phyloP scores from a whole-genome alignment of 1,140 invertebrate genomes.

The Brachionus koreanus region DNA sequence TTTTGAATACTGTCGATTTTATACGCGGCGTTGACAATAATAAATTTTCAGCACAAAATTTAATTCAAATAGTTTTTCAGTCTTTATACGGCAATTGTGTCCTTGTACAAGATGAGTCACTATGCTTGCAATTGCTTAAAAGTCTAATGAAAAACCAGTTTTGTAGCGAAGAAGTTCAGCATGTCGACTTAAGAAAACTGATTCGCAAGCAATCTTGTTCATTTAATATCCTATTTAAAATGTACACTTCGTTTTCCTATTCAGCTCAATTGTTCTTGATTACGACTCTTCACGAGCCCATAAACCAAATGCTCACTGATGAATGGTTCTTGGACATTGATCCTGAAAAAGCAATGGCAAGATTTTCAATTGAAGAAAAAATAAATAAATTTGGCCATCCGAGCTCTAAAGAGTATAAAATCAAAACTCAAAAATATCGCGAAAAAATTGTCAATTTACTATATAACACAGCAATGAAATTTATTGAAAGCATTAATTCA shows the following conservation, averaged over 20 bases:
- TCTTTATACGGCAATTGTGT: conserved; percentile 78
- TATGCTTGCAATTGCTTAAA: conserved; percentile 71
- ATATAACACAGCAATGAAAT: conserved; percentile 72
- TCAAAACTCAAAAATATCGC: conserved; percentile 71
- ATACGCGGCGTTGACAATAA: conserved; percentile 46
- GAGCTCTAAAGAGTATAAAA: conserved; percentile 65
- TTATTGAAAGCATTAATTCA: conserved; percentile 76
- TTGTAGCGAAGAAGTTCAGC: conserved; percentile 60
- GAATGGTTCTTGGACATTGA: conserved; percentile 88
- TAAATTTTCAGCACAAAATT: conserved; percentile 35
- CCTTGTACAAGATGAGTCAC: conserved; percentile 74
- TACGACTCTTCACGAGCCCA: conserved; percentile 82
- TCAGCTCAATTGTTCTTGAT: conserved; percentile 87
- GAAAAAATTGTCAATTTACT: conserved; percentile 69
- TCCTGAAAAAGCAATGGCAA: conserved; percentile 75
- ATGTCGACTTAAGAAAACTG: conserved; percentile 75
- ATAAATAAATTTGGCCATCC: conserved; percentile 56
- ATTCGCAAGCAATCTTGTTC: conserved; percentile 78
- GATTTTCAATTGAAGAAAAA: conserved; percentile 69
- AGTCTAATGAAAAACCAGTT: conserved; percentile 79
- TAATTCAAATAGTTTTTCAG: conserved; percentile 69
- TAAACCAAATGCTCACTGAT: conserved; percentile 85
- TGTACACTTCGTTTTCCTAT: conserved; percentile 82
- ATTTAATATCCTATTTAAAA: conserved; percentile 80
- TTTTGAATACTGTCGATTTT: conserved; percentile 47